A percentile compares a stretch with the other conserved stretches of the same genome.
These are phyloP conservation scores for honey bee (Apis mellifera) DNA, from an alignment of 1,140 invertebrate genomes.

Conservation along the genomic window DNA sequence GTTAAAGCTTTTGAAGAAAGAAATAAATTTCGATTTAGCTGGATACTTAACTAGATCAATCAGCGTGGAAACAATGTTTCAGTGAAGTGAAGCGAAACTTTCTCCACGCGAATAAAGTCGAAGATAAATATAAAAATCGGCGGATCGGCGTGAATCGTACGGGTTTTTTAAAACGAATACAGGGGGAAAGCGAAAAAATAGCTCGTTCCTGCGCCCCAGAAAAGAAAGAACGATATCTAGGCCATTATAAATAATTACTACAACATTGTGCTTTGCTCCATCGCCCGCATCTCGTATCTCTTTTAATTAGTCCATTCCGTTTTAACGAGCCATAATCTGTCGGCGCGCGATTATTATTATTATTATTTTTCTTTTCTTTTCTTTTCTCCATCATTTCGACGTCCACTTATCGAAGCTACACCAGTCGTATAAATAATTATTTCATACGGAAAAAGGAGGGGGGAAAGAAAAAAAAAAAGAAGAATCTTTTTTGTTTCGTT, in stretches of 20 bases:
- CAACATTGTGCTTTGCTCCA: constrained; percentile 19
- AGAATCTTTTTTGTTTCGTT: background rate
- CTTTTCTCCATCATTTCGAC: too few species aligned
- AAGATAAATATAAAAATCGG: background rate
- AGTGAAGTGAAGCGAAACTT: background rate
- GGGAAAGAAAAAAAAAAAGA: background rate
- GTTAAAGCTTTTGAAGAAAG: too few species aligned
- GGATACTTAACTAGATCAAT: too few species aligned
- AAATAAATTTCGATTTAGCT: too few species aligned
- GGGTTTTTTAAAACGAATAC: background rate
- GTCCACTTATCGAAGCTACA: background rate
- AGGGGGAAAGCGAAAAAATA: background rate
- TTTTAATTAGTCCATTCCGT: constrained; percentile 40
- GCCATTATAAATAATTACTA: constrained; percentile 30
- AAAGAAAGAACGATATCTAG: constrained; percentile 27
- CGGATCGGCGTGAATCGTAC: too few species aligned
- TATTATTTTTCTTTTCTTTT: background rate
- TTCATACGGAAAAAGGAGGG: too few species aligned
- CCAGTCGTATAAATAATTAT: background rate
- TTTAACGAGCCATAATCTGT: constrained; percentile 42
- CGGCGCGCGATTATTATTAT: background rate
- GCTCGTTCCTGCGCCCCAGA: constrained; percentile 7
- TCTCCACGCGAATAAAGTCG: background rate
- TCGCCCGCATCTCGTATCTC: constrained; percentile 20
- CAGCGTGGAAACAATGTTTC: too few species aligned